Evolutionary conservation across 2,888 invertebrate genomes (phyloP).

Genomic region (Portevinia maculata): DNA sequence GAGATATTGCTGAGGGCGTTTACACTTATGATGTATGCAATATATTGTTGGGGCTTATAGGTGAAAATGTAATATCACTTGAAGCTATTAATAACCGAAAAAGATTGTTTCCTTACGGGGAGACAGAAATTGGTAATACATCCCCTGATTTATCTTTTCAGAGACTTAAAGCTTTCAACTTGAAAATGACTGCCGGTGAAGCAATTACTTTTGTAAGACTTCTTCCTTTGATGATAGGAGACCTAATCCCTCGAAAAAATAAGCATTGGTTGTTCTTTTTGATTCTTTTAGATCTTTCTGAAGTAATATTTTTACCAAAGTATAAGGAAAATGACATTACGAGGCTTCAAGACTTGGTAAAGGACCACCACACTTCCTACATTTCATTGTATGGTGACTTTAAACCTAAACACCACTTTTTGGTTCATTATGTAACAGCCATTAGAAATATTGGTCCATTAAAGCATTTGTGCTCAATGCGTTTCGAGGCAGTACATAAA

Average conservation of each 20-base stretch:
- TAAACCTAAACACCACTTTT: constrained; percentile 5
- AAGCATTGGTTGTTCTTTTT: background rate
- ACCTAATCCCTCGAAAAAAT: constrained; percentile 1
- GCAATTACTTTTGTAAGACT: background rate
- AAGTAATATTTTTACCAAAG: background rate
- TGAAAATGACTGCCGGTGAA: background rate
- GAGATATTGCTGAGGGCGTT: background rate
- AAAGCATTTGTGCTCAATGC: background rate
- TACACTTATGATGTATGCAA: constrained; percentile 1
- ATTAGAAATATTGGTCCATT: background rate
- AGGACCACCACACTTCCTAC: background rate
- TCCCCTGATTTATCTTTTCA: background rate
- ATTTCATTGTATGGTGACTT: background rate
- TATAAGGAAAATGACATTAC: background rate
- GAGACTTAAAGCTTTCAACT: background rate
- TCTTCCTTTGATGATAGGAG: constrained; percentile 1
- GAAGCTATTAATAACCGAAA: background rate
- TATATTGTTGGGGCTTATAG: background rate
- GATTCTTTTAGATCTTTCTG: background rate
- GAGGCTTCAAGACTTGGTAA: background rate
- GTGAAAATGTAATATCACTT: background rate
- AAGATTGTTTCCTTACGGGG: constrained; percentile 5
- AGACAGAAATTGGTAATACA: background rate
- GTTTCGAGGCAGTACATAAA: background rate
- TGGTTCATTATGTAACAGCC: background rate